These are phyloP conservation scores for Lasioglossum oenotherae DNA, from an alignment of 2,888 invertebrate genomes.

Conservation along the genomic window DNA sequence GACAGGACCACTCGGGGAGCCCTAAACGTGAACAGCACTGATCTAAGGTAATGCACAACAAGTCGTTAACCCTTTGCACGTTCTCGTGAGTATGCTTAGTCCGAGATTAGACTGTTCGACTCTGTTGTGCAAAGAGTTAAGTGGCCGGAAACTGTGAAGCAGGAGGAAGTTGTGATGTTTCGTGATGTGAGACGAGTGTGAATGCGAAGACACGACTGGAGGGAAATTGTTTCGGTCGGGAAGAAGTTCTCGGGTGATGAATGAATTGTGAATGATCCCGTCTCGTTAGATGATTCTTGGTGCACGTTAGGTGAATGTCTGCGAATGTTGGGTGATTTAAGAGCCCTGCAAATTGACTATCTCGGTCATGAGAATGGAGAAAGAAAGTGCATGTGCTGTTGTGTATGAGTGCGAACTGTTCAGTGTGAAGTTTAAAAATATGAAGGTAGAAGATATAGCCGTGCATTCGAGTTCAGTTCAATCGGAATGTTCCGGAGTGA, in stretches of 20 bases:
- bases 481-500: background rate
- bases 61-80: constrained; percentile 11
- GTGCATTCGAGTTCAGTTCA: constrained; percentile 24
- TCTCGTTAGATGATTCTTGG: background rate
- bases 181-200: background rate
- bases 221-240: background rate
- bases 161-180: background rate
- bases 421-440: background rate
- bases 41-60: background rate
- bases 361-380: background rate
- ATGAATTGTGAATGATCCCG: background rate
- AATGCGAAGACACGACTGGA: background rate
- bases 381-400: background rate
- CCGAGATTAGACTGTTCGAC: background rate
- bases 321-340: background rate
- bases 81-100: background rate
- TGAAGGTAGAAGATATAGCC: background rate
- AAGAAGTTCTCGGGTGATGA: background rate
- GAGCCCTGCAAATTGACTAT: background rate
- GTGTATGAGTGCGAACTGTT: background rate
- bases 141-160: background rate
- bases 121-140: constrained; percentile 11
- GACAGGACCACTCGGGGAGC: background rate
- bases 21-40: constrained; percentile 6
- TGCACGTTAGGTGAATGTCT: background rate